Base-by-base conservation (phyloP, 2,113 vertebrate genomes). In the Elachura formosa region DNA sequence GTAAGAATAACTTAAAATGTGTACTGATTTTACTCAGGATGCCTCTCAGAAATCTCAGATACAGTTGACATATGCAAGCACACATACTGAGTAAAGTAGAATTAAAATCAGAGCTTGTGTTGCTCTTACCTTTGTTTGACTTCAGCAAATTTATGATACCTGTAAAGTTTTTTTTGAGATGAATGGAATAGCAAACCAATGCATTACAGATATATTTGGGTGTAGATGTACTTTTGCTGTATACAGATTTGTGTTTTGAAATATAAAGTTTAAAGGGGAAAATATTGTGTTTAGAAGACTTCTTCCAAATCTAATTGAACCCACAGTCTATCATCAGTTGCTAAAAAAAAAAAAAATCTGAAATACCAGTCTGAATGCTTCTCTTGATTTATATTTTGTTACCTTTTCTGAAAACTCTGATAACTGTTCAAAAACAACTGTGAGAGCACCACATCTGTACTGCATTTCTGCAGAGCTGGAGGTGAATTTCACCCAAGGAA, bases 311-410 rank as follows among this genome's bases (percentile, higher is more conserved):
- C 23, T n/a, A 46, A 68, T 10, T 61, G 66, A 95, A 85, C 16
- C 5, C 6, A 48, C 26, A 69, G 20, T 54, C 24, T 31, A 78
- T 48, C 74, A 75, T 7, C 58, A 61, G 21, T 38, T 79, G 49
- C 36, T 73, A 80, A 80, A 82, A 96, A 87, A 48, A 77, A 96
- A 89, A 48, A 77, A 93, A 81, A 45, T 68, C 87, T 77, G 46
- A 84, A 92, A 76, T 61, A 73, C 3, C 3, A 2, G 10, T 43
- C 40, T 71, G 24, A 92, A 89, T 61, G 19, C 12, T 92, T 91
- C 24, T 38, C 38, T 78, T 87, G 19, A 29, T 91, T 89, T 81
- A n/a, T 61, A 45, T 58, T 93, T 55, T 84, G n/a, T 45, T 89
- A 69, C 34, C 13, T 94, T 75, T 84, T 49, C 69, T 66, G 36